phyloP scores from a whole-genome alignment of 2,888 invertebrate genomes.

The Drosophila cognata region DNA sequence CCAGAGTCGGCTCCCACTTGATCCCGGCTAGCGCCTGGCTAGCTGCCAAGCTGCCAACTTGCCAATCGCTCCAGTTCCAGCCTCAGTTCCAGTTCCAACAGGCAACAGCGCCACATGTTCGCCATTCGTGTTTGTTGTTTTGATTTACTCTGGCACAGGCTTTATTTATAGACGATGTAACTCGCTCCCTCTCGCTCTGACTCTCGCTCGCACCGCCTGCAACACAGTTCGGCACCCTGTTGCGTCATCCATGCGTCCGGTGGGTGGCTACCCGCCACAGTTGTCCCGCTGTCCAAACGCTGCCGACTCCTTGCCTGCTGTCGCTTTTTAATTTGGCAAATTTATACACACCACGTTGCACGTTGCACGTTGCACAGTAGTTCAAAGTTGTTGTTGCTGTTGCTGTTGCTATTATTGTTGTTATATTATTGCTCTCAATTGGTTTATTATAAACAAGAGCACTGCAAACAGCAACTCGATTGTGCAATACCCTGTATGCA shows the following conservation, averaged over 20 bases:
- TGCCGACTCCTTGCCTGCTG: slow-evolving; percentile 44
- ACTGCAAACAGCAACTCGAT: background rate
- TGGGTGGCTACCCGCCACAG: slow-evolving; percentile 66
- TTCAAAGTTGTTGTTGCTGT: slow-evolving; percentile 50
- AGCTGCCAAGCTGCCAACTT: slow-evolving; percentile 42
- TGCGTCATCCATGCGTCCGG: slow-evolving; percentile 81
- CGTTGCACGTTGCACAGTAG: slow-evolving; percentile 72
- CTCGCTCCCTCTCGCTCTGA: background rate
- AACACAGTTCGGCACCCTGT: slow-evolving; percentile 71
- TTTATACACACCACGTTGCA: slow-evolving; percentile 75
- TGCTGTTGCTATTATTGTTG: slow-evolving; percentile 41
- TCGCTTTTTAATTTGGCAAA: slow-evolving; percentile 81
- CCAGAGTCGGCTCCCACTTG: slow-evolving; percentile 74
- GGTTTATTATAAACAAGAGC: slow-evolving; percentile 36
- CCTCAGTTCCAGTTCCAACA: slow-evolving; percentile 15
- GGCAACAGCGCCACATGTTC: slow-evolving; percentile 67
- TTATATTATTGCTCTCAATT: slow-evolving; percentile 47
- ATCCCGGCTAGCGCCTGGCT: slow-evolving; percentile 69
- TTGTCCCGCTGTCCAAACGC: slow-evolving; percentile 17
- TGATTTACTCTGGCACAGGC: slow-evolving; percentile 74
- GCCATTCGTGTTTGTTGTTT: slow-evolving; percentile 72
- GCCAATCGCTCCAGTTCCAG: slow-evolving; percentile 14
- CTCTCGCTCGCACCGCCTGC: background rate
- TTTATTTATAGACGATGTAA: slow-evolving; percentile 80
- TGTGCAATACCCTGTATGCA: slow-evolving; percentile 11